Evolutionary conservation across 2,888 invertebrate species (phyloP).

Genomic region (Trichopoda pennipes): DNA sequence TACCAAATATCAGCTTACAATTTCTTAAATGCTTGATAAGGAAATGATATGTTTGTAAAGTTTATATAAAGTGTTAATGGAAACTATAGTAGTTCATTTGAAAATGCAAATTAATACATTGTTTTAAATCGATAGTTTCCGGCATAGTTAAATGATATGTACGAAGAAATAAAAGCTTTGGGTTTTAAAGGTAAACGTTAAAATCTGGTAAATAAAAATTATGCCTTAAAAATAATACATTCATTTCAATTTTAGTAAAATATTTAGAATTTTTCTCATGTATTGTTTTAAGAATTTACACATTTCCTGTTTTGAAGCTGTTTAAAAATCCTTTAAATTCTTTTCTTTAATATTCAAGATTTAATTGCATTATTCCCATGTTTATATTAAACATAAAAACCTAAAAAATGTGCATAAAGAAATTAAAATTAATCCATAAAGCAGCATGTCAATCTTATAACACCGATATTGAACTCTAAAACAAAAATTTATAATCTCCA

Average conservation of each 20-base stretch:
- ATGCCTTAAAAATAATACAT: too few species aligned
- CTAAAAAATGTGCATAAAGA: neutral
- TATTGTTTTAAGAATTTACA: neutral
- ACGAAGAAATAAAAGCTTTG: neutral
- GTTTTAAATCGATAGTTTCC: constrained; percentile 40
- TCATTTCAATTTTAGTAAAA: neutral
- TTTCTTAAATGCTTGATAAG: neutral
- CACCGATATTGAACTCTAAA: constrained; percentile 19
- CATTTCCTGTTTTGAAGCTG: constrained; percentile 34
- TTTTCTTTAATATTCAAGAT: neutral
- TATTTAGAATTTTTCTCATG: neutral
- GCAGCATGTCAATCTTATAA: constrained; percentile 56
- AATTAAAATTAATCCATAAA: constrained; percentile 34
- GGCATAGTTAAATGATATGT: neutral
- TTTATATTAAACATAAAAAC: neutral
- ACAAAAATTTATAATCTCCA: constrained; percentile 8
- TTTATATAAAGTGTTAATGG: neutral
- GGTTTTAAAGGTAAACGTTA: neutral
- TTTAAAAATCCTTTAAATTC: constrained; percentile 51
- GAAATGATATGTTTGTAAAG: neutral
- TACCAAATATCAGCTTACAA: constrained; percentile 22
- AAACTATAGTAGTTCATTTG: constrained; percentile 20
- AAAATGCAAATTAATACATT: constrained; percentile 44
- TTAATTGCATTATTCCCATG: constrained; percentile 41
- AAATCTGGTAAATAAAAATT: neutral